Conservation (phyloP, 1,140 invertebrate species). For the Amyelois transitella region DNA sequence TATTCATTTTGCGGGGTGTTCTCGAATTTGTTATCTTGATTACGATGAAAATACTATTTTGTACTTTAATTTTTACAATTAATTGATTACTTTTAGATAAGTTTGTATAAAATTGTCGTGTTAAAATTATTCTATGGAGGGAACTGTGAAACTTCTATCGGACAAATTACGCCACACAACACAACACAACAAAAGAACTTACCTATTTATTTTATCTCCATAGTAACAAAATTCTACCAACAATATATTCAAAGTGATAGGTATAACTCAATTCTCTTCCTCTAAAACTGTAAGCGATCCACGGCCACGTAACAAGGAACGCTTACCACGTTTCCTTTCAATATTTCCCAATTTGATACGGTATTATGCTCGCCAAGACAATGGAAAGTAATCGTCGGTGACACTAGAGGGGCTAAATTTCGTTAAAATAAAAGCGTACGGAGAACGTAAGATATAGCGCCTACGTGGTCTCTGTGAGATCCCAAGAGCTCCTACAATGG, state of each 20-base stretch:
- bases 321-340: slow-evolving; percentile 66
- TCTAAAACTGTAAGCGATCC: slow-evolving; percentile 40
- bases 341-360: slow-evolving; percentile 69
- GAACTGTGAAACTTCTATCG: too few relatives aligned
- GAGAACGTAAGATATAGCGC: slow-evolving; percentile 68
- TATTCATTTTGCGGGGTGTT: not conserved
- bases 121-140: too few relatives aligned
- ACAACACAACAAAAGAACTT: slow-evolving; percentile 1
- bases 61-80: not conserved
- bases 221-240: too few relatives aligned
- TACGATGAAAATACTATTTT: not conserved
- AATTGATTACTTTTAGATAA: too few relatives aligned
- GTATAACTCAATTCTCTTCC: slow-evolving; percentile 4
- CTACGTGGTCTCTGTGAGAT: slow-evolving; percentile 64
- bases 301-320: slow-evolving; percentile 33
- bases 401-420: slow-evolving; percentile 64
- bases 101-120: too few relatives aligned
- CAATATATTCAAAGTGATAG: too few relatives aligned
- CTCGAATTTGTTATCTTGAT: not conserved
- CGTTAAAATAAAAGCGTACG: slow-evolving; percentile 72
- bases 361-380: slow-evolving; percentile 53
- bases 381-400: slow-evolving; percentile 67
- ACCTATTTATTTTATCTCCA: too few relatives aligned
- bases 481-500: slow-evolving; percentile 56
- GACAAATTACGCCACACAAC: too few relatives aligned